phyloP scores from a whole-genome alignment of 2,113 vertebrate genomes.

The Sterna hirundo region DNA sequence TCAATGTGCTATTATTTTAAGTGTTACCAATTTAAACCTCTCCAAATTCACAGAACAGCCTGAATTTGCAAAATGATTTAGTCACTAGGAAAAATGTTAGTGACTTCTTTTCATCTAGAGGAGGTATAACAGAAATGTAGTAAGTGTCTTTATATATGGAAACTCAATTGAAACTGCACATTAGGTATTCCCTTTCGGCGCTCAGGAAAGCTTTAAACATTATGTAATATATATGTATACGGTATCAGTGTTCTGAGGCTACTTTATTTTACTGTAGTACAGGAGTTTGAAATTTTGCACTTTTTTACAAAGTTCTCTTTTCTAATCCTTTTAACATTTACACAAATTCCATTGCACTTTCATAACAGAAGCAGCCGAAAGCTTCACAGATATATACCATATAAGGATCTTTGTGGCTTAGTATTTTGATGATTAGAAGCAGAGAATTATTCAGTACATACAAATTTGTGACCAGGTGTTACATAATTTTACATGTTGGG shows the following conservation, averaged over 20 bases:
- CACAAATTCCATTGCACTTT: background rate
- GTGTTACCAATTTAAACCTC: conserved; percentile 15
- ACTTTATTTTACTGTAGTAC: background rate
- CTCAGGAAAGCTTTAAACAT: background rate
- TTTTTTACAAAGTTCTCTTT: background rate
- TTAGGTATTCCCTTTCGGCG: background rate
- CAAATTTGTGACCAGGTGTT: background rate
- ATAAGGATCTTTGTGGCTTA: background rate
- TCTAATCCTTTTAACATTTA: background rate
- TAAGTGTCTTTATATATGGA: background rate
- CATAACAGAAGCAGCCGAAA: background rate
- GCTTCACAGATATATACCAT: background rate
- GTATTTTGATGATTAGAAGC: background rate
- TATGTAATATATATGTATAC: background rate
- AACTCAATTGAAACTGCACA: background rate
- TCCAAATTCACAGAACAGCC: background rate
- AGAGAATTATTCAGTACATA: background rate
- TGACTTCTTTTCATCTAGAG: background rate
- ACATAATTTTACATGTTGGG: background rate
- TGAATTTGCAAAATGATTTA: conserved; percentile 10
- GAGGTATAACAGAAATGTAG: background rate
- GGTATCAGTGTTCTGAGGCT: background rate
- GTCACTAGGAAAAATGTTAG: background rate
- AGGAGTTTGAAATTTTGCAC: background rate
- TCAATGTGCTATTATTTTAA: conserved; percentile 40